Evolutionary conservation across 2,888 invertebrate genomes (phyloP).

Genomic region (Dinocampus coccinellae): DNA sequence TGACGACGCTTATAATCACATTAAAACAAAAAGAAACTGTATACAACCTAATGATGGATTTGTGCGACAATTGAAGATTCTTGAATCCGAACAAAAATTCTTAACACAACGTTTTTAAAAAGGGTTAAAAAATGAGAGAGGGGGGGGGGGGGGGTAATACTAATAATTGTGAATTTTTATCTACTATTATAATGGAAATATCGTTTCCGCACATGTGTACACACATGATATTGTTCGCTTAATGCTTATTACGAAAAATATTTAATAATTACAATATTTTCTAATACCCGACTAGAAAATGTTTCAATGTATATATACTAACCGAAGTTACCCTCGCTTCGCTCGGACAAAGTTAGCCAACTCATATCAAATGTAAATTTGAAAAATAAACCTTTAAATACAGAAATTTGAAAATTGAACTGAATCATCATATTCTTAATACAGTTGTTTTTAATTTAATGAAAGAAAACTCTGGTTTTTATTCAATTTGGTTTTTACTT

Average conservation of each 20-base stretch:
- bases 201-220: constrained; percentile 13
- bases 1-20: constrained; percentile 76
- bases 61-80: constrained; percentile 74
- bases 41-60: constrained; percentile 88
- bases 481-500: too few species aligned
- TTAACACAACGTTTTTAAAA: neutral
- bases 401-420: too few species aligned
- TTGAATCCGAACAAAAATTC: neutral
- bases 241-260: constrained; percentile 40
- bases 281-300: constrained; percentile 42
- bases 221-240: constrained; percentile 34
- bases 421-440: too few species aligned
- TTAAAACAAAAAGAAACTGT: constrained; percentile 78
- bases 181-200: constrained; percentile 3
- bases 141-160: too few species aligned
- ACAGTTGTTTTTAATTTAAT: too few species aligned
- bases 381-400: too few species aligned
- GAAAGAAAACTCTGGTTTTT: too few species aligned
- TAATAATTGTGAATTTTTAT: neutral
- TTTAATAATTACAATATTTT: constrained; percentile 44
- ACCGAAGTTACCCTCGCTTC: too few species aligned
- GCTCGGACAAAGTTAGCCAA: too few species aligned
- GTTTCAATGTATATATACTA: constrained; percentile 37
- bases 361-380: too few species aligned
- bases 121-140: neutral